phyloP scores from a whole-genome alignment of 2,113 vertebrate genomes.

The Daboia siamensis region DNA sequence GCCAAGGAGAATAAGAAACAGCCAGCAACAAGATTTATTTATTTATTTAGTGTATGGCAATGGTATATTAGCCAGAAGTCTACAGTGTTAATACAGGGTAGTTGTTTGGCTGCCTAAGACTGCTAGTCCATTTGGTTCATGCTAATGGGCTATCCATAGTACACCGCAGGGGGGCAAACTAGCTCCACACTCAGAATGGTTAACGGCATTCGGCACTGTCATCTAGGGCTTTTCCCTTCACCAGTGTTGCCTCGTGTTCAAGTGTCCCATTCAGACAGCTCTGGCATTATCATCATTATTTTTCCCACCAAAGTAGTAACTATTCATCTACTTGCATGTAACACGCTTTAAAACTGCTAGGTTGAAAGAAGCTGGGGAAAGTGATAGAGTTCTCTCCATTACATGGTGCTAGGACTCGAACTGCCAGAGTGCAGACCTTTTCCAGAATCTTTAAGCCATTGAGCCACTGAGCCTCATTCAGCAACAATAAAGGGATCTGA shows the following conservation, averaged over 20 bases:
- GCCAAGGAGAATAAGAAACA: not conserved
- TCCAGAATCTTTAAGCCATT: not conserved
- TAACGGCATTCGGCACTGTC: not conserved
- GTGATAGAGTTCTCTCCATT: not conserved
- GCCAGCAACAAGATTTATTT: not conserved
- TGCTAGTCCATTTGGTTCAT: not conserved
- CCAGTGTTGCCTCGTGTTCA: not conserved
- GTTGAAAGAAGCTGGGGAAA: not conserved
- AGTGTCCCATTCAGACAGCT: not conserved
- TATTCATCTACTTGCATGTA: not conserved
- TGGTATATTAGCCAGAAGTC: not conserved
- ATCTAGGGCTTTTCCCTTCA: not conserved
- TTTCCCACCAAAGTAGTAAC: not conserved
- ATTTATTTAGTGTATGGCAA: not conserved
- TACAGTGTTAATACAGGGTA: not conserved
- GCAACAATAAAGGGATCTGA: not conserved
- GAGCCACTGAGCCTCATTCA: not conserved
- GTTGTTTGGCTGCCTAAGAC: not conserved
- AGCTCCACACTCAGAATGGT: not conserved
- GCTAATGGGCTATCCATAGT: not conserved
- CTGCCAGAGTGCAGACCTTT: not conserved
- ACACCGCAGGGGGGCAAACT: not conserved
- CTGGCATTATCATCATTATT: not conserved
- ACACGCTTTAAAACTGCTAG: not conserved
- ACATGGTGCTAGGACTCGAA: not conserved